phyloP scores from a whole-genome alignment of 2,797 vertebrate species.

The Tympanoctomys barrerae region DNA sequence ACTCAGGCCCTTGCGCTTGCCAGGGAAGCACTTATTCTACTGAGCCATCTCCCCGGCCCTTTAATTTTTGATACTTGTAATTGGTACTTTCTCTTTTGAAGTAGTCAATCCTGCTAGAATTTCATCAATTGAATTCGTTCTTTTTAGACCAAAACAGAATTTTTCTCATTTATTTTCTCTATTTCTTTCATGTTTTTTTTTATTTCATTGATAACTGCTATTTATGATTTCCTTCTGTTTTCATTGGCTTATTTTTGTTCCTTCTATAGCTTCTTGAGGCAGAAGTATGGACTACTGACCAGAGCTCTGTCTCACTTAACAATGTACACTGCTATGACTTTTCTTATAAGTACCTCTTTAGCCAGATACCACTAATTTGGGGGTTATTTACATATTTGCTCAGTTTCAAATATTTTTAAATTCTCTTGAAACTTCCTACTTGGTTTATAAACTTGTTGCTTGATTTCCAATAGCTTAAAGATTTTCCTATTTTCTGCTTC shows the following conservation, averaged over 20 bases:
- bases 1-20: no score
- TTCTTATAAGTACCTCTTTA: not conserved
- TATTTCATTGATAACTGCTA: not conserved
- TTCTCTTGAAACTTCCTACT: not conserved
- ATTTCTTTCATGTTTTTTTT: not conserved
- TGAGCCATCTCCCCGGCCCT: no score
- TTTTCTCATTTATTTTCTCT: not conserved
- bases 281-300: not conserved
- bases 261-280: not conserved
- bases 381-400: not conserved
- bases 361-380: not conserved
- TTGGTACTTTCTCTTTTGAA: not conserved
- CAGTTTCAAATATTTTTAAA: slow-evolving; percentile 19
- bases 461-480: not conserved
- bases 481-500: not conserved
- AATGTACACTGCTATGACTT: not conserved
- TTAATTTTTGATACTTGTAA: not conserved
- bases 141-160: not conserved
- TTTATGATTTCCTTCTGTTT: not conserved
- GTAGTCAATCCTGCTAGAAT: not conserved
- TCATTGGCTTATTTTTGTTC: not conserved
- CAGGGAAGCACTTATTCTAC: no score
- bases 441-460: not conserved
- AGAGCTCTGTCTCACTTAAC: not conserved
- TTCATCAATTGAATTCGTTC: not conserved